Evolutionary conservation across 2,888 invertebrate species (phyloP).

Genomic region (Lycophotia porphyrea): DNA sequence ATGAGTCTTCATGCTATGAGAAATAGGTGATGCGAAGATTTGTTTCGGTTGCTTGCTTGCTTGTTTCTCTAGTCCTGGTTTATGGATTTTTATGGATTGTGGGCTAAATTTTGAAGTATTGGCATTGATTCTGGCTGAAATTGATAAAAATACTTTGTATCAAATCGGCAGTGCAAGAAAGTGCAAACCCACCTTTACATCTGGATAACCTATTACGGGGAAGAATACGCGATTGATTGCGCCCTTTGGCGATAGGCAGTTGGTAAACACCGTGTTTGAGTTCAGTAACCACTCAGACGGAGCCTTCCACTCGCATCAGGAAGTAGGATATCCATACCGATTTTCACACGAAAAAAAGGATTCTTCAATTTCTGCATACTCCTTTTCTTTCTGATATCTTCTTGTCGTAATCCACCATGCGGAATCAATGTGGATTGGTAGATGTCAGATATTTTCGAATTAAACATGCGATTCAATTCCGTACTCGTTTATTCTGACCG

Average conservation of each 20-base stretch:
- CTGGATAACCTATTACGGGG: not conserved
- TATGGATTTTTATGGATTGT: constrained; percentile 5
- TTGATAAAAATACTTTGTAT: not conserved
- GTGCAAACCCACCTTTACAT: not conserved
- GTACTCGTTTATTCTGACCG: not conserved
- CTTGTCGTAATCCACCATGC: not conserved
- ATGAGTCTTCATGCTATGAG: constrained; percentile 58
- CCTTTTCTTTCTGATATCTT: not conserved
- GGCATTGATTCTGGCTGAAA: not conserved
- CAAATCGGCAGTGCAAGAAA: not conserved
- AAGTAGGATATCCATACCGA: no score
- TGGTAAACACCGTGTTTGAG: not conserved
- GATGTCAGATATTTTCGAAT: not conserved
- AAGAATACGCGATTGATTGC: not conserved
- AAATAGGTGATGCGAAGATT: constrained; percentile 30
- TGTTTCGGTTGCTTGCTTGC: not conserved
- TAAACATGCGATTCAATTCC: not conserved
- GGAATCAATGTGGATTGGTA: not conserved
- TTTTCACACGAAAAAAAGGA: not conserved
- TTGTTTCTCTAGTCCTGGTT: not conserved
- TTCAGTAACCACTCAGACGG: not conserved
- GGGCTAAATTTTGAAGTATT: not conserved
- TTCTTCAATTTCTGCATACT: not conserved
- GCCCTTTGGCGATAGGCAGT: not conserved
- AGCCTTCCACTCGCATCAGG: not conserved